Percentiles rank a stretch among this genome's conserved stretches.
These are phyloP conservation scores for Conopomorpha cramerella DNA, from an alignment of 1,140 invertebrate genomes.

Conservation along the genomic window DNA sequence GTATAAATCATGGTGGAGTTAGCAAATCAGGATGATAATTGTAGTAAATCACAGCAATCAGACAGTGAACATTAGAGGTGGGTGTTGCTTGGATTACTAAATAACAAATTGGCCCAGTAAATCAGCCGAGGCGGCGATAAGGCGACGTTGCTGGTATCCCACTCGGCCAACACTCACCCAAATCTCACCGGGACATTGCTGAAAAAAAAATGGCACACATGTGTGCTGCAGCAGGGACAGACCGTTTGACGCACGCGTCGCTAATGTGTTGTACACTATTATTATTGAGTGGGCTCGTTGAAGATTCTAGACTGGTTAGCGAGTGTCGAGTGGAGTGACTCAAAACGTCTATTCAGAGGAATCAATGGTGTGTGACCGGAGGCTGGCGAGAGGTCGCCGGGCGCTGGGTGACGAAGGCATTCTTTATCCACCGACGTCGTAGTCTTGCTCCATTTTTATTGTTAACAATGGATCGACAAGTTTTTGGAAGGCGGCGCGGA, in stretches of 20 bases:
- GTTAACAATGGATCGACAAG: conserved; percentile 25
- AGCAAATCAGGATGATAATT: conserved; percentile 25
- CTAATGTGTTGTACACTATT: no score
- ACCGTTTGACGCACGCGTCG: no score
- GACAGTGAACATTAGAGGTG: conserved; percentile 28
- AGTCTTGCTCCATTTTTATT: conserved; percentile 24
- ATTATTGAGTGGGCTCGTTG: no score
- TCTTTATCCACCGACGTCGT: conserved; percentile 24
- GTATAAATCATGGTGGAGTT: conserved; percentile 24
- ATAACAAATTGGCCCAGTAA: conserved; percentile 28
- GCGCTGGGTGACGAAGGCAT: conserved; percentile 39
- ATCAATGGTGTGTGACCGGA: conserved; percentile 47
- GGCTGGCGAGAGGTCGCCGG: conserved; percentile 27
- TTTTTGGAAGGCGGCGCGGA: conserved; percentile 23
- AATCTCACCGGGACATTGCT: no score
- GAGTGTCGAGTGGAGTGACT: no score
- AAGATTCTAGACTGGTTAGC: no score
- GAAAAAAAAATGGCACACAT: conserved; percentile 33
- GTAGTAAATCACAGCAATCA: conserved; percentile 36
- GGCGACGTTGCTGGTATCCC: no score
- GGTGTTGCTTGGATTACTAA: conserved; percentile 27
- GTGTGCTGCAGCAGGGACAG: no score
- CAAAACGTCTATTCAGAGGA: conserved; percentile 45
- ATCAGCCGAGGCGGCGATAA: conserved; percentile 13
- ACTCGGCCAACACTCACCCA: no score